Base-by-base conservation (phyloP, 2,797 vertebrate species). In the Myripristis murdjan region DNA sequence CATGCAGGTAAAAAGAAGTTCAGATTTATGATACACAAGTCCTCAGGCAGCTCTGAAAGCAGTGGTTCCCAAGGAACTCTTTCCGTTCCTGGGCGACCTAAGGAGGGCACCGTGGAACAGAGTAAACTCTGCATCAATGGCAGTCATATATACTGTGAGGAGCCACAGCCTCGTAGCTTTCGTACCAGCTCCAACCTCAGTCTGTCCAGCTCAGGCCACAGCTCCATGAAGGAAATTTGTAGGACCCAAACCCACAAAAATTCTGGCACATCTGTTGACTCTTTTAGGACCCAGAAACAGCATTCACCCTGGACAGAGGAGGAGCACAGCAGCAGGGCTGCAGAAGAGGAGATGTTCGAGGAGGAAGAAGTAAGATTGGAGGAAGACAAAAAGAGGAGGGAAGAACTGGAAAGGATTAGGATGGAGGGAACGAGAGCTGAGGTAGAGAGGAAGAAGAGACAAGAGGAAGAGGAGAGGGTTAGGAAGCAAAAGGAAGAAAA, bases 51-150 rank as follows among this genome's bases (percentile, higher is more conserved):
- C 84, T 90, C 94, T 0, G 97, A 97, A 62, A 90, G 79, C 57
- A 97, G 95, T 81, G 92, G 94, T 0, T 92, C 89, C 5, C 94
- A 96, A 31, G 91, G 92, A 1, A 86, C 93, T 6, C 90, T 92
- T n/a, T 83, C 94, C 4, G 90, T 95, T 10, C 85, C 92, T 1
- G 95, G 94, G 43, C 92, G 84, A 47, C 85, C 93, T 54, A 95
- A 95, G 86, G 93, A 2, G 0, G 90, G 92, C 20, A 6, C 75
- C 5, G 53, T 11, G 0, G 95, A 96, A 23, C 95, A 94, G 64
- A 96, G 95, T 1, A 97, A 95, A 9, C 12, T 98, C 77, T 98
- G 97, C 58, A 97, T 99, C 87, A 99, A 99, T 0, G 97, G 97
- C 67, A 98, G 92, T 16, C 97, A 98, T 0, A 73, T 98, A 1